phyloP scores from a whole-genome alignment of 2,113 vertebrate genomes.

The Myiopsitta monachus region DNA sequence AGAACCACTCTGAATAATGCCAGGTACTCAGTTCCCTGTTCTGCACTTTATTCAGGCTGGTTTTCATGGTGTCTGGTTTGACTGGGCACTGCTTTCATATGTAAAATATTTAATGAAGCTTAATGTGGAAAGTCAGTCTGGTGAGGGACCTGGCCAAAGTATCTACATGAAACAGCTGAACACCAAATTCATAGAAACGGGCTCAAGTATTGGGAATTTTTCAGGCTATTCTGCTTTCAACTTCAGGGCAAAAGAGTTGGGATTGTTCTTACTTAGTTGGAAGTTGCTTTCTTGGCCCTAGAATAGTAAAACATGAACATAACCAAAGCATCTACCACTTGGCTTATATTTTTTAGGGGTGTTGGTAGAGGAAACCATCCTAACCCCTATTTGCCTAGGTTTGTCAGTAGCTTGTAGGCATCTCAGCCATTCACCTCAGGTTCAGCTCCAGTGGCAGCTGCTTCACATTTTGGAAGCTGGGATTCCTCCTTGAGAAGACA shows the following conservation, averaged over 20 bases:
- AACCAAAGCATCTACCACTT: background rate
- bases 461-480: background rate
- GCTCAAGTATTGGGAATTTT: background rate
- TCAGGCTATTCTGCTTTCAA: background rate
- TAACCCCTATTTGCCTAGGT: background rate
- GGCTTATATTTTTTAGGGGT: background rate
- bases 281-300: background rate
- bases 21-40: fast-evolving
- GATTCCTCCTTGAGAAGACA: background rate
- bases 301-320: background rate
- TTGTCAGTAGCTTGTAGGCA: background rate
- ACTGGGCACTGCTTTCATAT: background rate
- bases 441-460: background rate
- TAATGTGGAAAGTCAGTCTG: background rate
- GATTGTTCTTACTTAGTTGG: background rate
- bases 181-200: background rate
- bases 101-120: background rate
- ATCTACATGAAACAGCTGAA: background rate
- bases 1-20: background rate
- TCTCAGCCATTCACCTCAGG: background rate
- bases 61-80: background rate
- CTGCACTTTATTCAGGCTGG: background rate
- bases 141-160: background rate
- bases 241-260: background rate
- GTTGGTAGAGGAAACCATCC: background rate